Evolutionary conservation across 2,113 vertebrate species (phyloP).

Genomic region (Sorex araneus): DNA sequence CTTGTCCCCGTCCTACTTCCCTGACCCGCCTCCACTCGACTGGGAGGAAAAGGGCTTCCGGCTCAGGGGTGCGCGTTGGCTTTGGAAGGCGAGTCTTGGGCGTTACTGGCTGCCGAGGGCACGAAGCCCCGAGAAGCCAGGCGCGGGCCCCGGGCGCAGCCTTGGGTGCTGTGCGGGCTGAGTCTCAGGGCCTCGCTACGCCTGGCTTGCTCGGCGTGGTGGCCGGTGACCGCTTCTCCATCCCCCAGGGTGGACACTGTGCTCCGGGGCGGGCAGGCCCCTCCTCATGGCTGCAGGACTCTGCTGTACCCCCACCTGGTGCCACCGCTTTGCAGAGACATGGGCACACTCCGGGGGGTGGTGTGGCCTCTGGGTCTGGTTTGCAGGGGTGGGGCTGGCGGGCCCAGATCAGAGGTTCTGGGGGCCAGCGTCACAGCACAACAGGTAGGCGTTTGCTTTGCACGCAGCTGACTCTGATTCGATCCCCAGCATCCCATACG

Average conservation of each 20-base stretch:
- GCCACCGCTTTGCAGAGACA: conserved; percentile 57
- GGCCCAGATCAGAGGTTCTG: conserved; percentile 18
- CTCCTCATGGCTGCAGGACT: not conserved
- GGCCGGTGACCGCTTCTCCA: not conserved
- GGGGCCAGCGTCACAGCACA: too few species aligned
- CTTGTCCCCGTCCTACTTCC: not conserved
- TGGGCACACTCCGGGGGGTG: conserved; percentile 65
- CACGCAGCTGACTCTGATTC: too few species aligned
- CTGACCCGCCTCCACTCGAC: not conserved
- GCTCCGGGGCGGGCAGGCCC: not conserved
- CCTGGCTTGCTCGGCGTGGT: not conserved
- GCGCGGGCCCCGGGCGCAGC: not conserved
- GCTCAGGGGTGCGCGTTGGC: not conserved
- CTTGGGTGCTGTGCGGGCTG: too few species aligned
- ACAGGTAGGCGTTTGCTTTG: too few species aligned
- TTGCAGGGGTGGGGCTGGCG: conserved; percentile 40
- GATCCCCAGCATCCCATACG: too few species aligned
- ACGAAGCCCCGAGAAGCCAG: not conserved
- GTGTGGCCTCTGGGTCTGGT: conserved; percentile 7
- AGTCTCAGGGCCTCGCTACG: not conserved
- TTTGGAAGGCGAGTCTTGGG: too few species aligned
- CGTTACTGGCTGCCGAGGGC: too few species aligned
- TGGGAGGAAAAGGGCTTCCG: not conserved
- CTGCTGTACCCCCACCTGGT: conserved; percentile 56
- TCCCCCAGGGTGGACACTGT: not conserved